Evolutionary conservation across 2,797 vertebrate genomes (phyloP).

Genomic region (Erpetoichthys calabaricus): DNA sequence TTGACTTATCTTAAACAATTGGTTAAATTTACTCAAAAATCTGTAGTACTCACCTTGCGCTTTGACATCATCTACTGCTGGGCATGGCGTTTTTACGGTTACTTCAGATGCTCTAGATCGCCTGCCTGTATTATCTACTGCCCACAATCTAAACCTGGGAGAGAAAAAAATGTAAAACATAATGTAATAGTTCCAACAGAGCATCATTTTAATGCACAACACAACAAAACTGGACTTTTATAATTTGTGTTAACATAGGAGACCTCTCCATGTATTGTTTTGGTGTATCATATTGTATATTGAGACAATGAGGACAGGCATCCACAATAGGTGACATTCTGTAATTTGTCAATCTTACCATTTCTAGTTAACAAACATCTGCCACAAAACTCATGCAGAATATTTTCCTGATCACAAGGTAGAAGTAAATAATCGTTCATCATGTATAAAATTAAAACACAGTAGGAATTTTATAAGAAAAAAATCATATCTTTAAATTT

Average conservation of each 20-base stretch:
- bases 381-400: too few relatives aligned
- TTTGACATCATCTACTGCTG: conserved; percentile 91
- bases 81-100: conserved; percentile 87
- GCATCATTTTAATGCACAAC: not conserved
- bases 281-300: not conserved
- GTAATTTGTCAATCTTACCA: too few relatives aligned
- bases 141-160: conserved; percentile 85
- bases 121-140: conserved; percentile 88
- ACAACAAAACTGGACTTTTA: not conserved
- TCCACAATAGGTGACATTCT: too few relatives aligned
- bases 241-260: not conserved
- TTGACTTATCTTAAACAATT: too few relatives aligned
- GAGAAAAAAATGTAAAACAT: conserved; percentile 3
- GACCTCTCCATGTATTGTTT: not conserved
- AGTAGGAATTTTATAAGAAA: too few relatives aligned
- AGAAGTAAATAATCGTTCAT: too few relatives aligned
- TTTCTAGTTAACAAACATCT: too few relatives aligned
- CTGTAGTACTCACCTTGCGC: conserved; percentile 70
- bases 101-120: conserved; percentile 84
- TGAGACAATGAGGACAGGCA: too few relatives aligned
- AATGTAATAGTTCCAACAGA: not conserved
- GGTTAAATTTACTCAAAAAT: not conserved
- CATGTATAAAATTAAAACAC: too few relatives aligned
- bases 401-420: too few relatives aligned
- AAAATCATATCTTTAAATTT: too few relatives aligned